Conservation (phyloP, 2,113 vertebrate species). For the Melanocharis versteri region DNA sequence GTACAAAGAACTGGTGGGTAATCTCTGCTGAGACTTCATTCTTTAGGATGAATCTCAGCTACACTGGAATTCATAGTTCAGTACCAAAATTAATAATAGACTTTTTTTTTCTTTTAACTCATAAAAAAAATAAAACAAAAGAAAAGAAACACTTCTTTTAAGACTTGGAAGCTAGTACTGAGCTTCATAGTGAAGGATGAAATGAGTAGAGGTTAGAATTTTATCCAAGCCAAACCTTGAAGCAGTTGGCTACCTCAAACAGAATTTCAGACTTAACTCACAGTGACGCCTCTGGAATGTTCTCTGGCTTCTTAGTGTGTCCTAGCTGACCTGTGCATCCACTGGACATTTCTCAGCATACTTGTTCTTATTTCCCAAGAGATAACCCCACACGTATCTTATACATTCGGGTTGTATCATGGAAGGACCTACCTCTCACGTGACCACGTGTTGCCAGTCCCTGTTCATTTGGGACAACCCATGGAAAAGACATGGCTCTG, state of each 20-base stretch:
- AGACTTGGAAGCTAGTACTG: neutral
- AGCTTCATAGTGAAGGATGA: neutral
- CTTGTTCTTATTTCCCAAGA: neutral
- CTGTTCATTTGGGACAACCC: neutral
- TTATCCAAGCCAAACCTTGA: neutral
- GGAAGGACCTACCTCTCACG: accelerated
- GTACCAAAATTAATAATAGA: neutral
- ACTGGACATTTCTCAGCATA: neutral
- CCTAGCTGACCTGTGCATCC: neutral
- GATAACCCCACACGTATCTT: neutral
- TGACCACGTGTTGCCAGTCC: too few relatives aligned
- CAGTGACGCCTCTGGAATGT: neutral
- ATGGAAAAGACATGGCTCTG: neutral
- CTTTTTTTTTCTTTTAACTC: neutral
- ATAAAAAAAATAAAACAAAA: neutral
- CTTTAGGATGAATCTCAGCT: neutral
- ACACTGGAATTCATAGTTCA: neutral
- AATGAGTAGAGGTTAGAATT: neutral
- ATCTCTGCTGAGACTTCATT: neutral
- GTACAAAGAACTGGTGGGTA: neutral
- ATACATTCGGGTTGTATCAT: accelerated
- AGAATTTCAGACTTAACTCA: neutral
- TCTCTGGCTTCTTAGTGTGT: neutral
- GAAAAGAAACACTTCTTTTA: neutral
- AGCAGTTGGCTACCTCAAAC: neutral